Evolutionary conservation across 2,113 vertebrate species (phyloP).

Genomic region (Hippolais icterina): DNA sequence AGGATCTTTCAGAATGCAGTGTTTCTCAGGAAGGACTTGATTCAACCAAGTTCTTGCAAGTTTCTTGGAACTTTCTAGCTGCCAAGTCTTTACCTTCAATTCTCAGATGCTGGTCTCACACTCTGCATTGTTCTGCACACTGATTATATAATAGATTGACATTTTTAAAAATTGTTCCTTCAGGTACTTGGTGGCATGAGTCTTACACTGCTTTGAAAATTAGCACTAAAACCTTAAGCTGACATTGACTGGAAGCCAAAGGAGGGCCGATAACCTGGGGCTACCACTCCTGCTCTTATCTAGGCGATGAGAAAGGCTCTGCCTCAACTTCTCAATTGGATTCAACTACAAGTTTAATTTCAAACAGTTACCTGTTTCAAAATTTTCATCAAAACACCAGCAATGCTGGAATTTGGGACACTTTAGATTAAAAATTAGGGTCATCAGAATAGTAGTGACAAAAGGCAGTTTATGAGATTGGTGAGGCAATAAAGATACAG

Average conservation of each 20-base stretch:
- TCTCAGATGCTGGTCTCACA: neutral
- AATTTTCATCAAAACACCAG: neutral
- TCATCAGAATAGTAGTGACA: neutral
- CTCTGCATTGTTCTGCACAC: neutral
- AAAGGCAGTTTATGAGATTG: neutral
- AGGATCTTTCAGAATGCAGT: neutral
- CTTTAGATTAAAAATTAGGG: neutral
- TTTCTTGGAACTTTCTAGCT: neutral
- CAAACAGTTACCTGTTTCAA: neutral
- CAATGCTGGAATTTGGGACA: neutral
- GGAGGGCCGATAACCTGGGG: neutral
- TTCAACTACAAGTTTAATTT: neutral
- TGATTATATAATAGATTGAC: neutral
- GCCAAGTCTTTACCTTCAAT: neutral
- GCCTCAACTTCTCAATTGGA: rapidly evolving
- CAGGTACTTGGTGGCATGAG: neutral
- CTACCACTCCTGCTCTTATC: neutral
- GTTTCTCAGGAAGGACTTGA: neutral
- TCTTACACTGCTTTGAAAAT: neutral
- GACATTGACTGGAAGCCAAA: neutral
- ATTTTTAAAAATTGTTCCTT: neutral
- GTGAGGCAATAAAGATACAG: neutral
- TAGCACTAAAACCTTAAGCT: neutral
- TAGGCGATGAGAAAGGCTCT: neutral
- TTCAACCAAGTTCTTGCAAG: neutral